Conservation (phyloP, 2,888 invertebrate genomes). For the Chromoteleia sp. region DNA sequence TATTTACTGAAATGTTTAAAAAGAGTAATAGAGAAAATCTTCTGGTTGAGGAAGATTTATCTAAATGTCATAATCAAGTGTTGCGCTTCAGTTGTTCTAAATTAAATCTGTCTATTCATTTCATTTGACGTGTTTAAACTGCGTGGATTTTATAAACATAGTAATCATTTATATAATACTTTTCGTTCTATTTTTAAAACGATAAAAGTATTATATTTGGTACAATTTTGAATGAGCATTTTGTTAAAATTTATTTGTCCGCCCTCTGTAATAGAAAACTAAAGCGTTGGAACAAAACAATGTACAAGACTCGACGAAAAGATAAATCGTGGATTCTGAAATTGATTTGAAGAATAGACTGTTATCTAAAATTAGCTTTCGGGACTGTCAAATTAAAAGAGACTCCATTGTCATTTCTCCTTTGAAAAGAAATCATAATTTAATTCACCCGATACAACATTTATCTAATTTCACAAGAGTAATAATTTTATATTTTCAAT, state of each 20-base stretch:
- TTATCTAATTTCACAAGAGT: background rate
- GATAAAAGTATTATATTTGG: background rate
- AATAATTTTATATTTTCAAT: too few species aligned
- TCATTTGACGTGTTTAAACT: background rate
- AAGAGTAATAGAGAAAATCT: background rate
- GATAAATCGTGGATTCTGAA: conserved; percentile 27
- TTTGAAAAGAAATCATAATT: conserved; percentile 24
- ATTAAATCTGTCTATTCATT: conserved; percentile 5
- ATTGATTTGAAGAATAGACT: conserved; percentile 11
- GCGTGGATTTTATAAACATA: background rate
- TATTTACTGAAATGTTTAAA: background rate
- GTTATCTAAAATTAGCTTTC: conserved; percentile 42
- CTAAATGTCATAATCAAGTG: conserved; percentile 8
- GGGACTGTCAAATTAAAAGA: conserved; percentile 22
- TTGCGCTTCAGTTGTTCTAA: background rate
- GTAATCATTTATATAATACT: background rate
- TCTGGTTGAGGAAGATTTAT: background rate
- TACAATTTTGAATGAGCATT: background rate
- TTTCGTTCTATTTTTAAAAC: background rate
- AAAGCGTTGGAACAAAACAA: conserved; percentile 11
- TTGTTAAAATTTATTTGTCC: conserved; percentile 16
- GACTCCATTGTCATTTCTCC: conserved; percentile 4
- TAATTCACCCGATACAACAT: conserved; percentile 2
- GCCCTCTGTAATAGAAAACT: conserved; percentile 7
- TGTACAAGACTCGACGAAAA: conserved; percentile 15